Percentiles rank a stretch among this genome's conserved stretches.
Conservation (phyloP, 2,888 invertebrate genomes). For the Coelopa pilipes region DNA sequence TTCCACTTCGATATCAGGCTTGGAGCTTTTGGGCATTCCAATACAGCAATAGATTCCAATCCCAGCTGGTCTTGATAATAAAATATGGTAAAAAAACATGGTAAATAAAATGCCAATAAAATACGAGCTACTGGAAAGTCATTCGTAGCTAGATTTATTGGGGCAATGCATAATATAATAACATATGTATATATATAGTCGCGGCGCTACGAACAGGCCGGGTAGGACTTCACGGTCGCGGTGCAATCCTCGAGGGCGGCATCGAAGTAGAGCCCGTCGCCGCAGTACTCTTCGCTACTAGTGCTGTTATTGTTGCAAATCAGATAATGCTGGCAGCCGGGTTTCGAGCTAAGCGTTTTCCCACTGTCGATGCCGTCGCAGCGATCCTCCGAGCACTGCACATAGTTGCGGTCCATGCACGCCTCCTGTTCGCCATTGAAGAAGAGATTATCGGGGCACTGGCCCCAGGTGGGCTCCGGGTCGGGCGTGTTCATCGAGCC, state of each 20-base stretch:
- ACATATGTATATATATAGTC: too few species aligned
- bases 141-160: too few species aligned
- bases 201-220: too few species aligned
- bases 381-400: constrained; percentile 49
- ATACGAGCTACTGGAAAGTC: too few species aligned
- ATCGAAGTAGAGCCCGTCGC: constrained; percentile 52
- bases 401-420: constrained; percentile 41
- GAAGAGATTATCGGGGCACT: constrained; percentile 50
- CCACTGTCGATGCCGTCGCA: constrained; percentile 53
- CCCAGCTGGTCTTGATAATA: too few species aligned
- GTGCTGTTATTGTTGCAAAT: constrained; percentile 50
- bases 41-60: too few species aligned
- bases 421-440: constrained; percentile 47
- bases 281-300: constrained; percentile 47
- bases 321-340: constrained; percentile 56
- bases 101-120: too few species aligned
- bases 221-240: neutral
- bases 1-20: too few species aligned
- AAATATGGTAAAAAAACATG: too few species aligned
- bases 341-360: constrained; percentile 44
- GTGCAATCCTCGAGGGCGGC: constrained; percentile 48
- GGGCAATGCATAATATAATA: too few species aligned
- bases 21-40: too few species aligned
- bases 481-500: constrained; percentile 54
- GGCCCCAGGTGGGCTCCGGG: constrained; percentile 47